Evolutionary conservation across 37 sponge, comb jelly and placozoan genomes (phyloP), one percentile per base, ranked within the genome.

Genomic region (Beroe forskalii): DNA sequence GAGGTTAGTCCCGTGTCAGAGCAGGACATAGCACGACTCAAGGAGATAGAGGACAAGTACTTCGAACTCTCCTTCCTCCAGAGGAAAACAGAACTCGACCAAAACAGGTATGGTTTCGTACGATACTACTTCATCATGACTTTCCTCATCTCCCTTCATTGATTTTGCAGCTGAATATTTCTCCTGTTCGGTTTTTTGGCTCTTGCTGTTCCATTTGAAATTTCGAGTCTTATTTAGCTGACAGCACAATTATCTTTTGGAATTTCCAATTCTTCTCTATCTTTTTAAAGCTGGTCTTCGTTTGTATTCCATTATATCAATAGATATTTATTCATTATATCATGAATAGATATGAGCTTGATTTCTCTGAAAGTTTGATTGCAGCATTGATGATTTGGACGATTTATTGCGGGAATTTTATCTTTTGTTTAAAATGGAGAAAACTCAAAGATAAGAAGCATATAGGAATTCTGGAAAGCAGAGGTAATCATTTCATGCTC

Each of bases 331-430:
- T n/a, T n/a, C n/a, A n/a, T n/a, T n/a, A n/a, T n/a, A n/a, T n/a
- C n/a, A n/a, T n/a, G n/a, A n/a, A n/a, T n/a, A n/a, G n/a, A n/a
- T n/a, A n/a, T n/a, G n/a, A n/a, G n/a, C n/a, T n/a, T n/a, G n/a
- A n/a, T n/a, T n/a, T n/a, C n/a, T n/a, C n/a, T n/a, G n/a, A n/a
- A n/a, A n/a, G n/a, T 36, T 35, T 14, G 32, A 36, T 32, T 32
- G 72, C 72, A 69, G 72, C 72, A 69, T 69, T 36, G 38, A 32
- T 69, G 72, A 69, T 69, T 69, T 69, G 72, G 72, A 69, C 35
- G 32, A 32, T 36, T 69, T 69, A 32, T 32, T 69, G 27, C 27
- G 72, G 72, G 38, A 69, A 69, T 69, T 69, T 69, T 69, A 36
- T 17, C 38, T 69, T 27, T 32, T 31, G 8, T 32, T 27, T 36